These are phyloP conservation scores for Leucozona laternaria DNA, from an alignment of 2,888 invertebrate species.

Conservation along the genomic window DNA sequence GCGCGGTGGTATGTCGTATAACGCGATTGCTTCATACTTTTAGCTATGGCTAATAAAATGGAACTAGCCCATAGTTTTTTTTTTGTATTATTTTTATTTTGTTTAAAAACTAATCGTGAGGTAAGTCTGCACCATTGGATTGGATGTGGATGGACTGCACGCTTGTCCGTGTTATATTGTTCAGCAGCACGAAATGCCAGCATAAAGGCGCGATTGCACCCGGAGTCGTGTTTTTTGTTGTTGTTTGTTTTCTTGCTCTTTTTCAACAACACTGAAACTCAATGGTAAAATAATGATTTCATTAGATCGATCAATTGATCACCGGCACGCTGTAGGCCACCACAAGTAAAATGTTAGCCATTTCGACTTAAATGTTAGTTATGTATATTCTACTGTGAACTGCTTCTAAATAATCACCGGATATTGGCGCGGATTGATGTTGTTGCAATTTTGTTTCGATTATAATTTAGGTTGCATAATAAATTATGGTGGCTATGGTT, in stretches of 20 bases:
- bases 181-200: conserved; percentile 61
- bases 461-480: conserved; percentile 20
- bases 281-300: conserved; percentile 70
- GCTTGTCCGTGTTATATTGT: conserved; percentile 57
- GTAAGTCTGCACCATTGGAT: conserved; percentile 4
- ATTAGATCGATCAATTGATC: conserved; percentile 73
- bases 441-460: conserved; percentile 14
- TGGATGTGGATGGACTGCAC: conserved; percentile 34
- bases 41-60: conserved; percentile 30
- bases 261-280: conserved; percentile 32
- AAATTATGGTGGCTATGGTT: neutral
- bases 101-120: conserved; percentile 4
- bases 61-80: conserved; percentile 31
- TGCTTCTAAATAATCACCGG: conserved; percentile 67
- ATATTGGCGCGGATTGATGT: conserved; percentile 35
- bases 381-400: conserved; percentile 60
- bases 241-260: neutral
- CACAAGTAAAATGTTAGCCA: conserved; percentile 59
- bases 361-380: conserved; percentile 67
- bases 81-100: neutral
- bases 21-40: conserved; percentile 48
- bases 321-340: conserved; percentile 52
- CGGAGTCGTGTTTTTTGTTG: neutral
- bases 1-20: conserved; percentile 24
- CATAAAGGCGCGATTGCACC: conserved; percentile 28